Evolutionary conservation across 2,888 invertebrate species (phyloP), one percentile per base, ranked within the genome.

Genomic region (Copidosoma aretas): DNA sequence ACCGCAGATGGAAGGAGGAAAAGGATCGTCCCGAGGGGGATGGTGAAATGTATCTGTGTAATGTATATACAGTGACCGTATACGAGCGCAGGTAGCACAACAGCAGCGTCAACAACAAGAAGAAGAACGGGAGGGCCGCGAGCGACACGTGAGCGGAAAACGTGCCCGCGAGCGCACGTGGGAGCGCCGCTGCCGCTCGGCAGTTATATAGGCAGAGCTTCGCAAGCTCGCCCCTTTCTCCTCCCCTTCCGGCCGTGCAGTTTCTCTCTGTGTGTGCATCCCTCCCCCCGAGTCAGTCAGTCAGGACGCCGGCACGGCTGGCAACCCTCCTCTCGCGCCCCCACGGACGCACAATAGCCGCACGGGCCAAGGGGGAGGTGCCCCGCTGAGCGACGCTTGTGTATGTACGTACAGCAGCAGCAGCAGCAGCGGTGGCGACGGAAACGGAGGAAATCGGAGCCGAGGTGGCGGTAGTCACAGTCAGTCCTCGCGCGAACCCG

Each of bases 121-220:
- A 12, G 43, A 12, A 17, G 43, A 53, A 59, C 73, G 71, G 75
- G 60, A 73, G 59, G 25, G 71, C 72, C 71, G 73, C 73, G 72
- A 58, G 58, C 46, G 70, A 72, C 79, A 78, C 82, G 83, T 83
- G 83, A 82, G 77, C 74, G 68, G 70, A 75, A 74, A 83, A 82
- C 83, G 83, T 83, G 83, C 81, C 79, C 73, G 67, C 73, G 70
- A 75, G 73, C 76, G 81, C 82, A 83, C 83, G 83, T 83, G 82
- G 80, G 79, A 3, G 60, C 71, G 68, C 53, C 69, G 24, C n/a
- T n/a, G 5, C 66, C 60, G 64, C 64, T 21, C 41, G 12, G 53
- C 64, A 32, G 32, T 32, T 32, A 32, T 3, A 32, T 32, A 32
- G 32, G 8, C 4, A 32, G 32, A 32, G 32, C 32, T 32, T 32